A percentile compares a stretch with the other conserved stretches of the same genome.
Conservation (phyloP, 2,113 vertebrate genomes). For the Rhinichthys klamathensis region DNA sequence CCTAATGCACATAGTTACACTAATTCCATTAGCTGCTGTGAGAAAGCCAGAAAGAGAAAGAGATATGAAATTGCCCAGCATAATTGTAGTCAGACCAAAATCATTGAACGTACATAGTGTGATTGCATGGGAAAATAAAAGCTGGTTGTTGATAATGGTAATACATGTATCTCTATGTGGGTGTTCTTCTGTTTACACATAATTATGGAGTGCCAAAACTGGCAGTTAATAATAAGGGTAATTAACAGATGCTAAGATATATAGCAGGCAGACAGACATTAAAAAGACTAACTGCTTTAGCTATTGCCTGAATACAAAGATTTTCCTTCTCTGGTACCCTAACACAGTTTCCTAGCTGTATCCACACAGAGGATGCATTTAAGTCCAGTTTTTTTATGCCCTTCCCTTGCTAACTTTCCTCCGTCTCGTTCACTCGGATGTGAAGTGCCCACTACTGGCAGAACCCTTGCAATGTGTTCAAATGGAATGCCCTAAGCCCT, state of each 20-base stretch:
- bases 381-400: too few relatives aligned
- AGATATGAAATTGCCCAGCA: neutral
- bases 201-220: constrained; percentile 56
- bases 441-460: too few relatives aligned
- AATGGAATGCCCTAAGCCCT: too few relatives aligned
- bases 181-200: constrained; percentile 60
- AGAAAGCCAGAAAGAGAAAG: neutral
- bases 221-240: constrained; percentile 56
- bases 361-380: neutral
- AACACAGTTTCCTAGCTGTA: neutral
- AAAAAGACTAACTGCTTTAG: neutral
- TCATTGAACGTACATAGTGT: neutral
- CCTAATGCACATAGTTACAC: too few relatives aligned
- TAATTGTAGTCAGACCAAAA: neutral
- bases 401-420: too few relatives aligned
- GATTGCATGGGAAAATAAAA: constrained; percentile 32
- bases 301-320: neutral
- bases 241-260: constrained; percentile 56
- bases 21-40: neutral
- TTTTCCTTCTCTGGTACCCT: neutral
- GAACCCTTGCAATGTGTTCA: too few relatives aligned
- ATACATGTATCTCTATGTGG: constrained; percentile 54
- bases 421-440: too few relatives aligned
- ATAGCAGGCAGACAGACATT: constrained; percentile 15
- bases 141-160: constrained; percentile 45